A percentile compares a stretch with the other conserved stretches of the same genome.
phyloP scores from a whole-genome alignment of 2,113 vertebrate species.

The Crypturellus undulatus region DNA sequence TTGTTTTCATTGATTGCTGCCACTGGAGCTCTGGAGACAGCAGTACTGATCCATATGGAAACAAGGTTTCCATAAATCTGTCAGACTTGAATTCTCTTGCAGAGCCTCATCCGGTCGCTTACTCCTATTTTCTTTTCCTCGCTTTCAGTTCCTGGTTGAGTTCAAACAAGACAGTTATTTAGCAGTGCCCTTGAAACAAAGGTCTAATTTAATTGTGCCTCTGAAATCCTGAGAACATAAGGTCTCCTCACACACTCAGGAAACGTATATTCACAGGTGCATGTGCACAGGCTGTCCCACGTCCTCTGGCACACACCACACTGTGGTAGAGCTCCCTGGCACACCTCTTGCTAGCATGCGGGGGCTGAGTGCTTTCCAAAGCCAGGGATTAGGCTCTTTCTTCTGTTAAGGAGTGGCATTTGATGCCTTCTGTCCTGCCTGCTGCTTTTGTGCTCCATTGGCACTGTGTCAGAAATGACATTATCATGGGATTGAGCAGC shows the following conservation, averaged over 20 bases:
- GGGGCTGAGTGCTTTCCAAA: constrained; percentile 55
- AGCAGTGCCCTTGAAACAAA: constrained; percentile 47
- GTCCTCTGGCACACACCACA: background rate
- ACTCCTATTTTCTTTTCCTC: constrained; percentile 43
- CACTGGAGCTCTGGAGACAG: constrained; percentile 12
- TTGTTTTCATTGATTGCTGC: constrained; percentile 55
- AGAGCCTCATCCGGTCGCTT: constrained; percentile 47
- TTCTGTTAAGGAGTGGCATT: constrained; percentile 48
- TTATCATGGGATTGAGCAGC: constrained; percentile 57
- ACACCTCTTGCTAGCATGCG: constrained; percentile 22
- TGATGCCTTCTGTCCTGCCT: constrained; percentile 67
- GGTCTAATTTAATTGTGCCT: constrained; percentile 15
- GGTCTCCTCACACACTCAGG: constrained; percentile 14
- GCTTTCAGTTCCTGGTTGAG: constrained; percentile 42
- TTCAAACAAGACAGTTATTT: constrained; percentile 61
- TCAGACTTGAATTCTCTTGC: constrained; percentile 52
- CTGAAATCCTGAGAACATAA: constrained; percentile 20
- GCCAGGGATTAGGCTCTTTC: constrained; percentile 45
- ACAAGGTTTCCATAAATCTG: constrained; percentile 71
- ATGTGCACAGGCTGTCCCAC: constrained; percentile 9
- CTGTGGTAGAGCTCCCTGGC: background rate
- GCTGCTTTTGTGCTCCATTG: constrained; percentile 66
- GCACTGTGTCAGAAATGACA: constrained; percentile 59
- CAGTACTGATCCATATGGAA: constrained; percentile 50
- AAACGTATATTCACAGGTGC: constrained; percentile 6